Evolutionary conservation across 2,113 vertebrate genomes (phyloP), one percentile per base, ranked within the genome.

Genomic region (Petromus typicus): DNA sequence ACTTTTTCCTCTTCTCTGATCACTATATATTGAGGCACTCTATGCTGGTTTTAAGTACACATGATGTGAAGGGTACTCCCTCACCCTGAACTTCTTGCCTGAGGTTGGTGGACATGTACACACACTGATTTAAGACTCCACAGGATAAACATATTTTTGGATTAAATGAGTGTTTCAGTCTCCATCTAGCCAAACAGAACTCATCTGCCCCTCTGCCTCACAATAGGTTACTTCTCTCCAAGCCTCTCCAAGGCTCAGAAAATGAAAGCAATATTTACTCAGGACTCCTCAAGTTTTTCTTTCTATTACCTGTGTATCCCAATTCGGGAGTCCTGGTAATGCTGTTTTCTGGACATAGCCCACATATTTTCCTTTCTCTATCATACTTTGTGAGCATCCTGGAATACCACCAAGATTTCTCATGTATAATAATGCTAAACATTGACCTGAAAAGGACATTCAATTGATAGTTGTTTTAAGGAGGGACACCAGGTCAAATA

Each of bases 71-170:
- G 22, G 51, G 59, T 59, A 51, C 27, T 48, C 18, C 30, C 20
- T 48, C 18, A 30, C 20, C 69, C 10, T 89, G 14, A n/a, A 89
- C 63, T 61, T 81, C 66, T 59, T 73, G 25, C 32, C 18, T 7
- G 11, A 48, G 48, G 5, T 51, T 90, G 66, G 16, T 83, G 34
- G 20, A 23, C 51, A 45, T 66, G 30, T 30, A 86, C 48, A 81
- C 8, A 86, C 14, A 71, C 45, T 43, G n/a, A 76, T 82, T 59
- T 45, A 88, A 85, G 90, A 93, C 88, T 90, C 45, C 45, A 73
- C 30, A 71, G 91, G 37, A 43, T 7, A 71, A 11, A 34, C 16
- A 63, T 2, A 45, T 12, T 56, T 82, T 14, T 6, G 64, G 7
- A 75, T 59, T 69, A 61, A 67, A 67, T 57, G 48, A 81, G 27